phyloP scores from a whole-genome alignment of 2,888 invertebrate species.

The Andrena minutula region DNA sequence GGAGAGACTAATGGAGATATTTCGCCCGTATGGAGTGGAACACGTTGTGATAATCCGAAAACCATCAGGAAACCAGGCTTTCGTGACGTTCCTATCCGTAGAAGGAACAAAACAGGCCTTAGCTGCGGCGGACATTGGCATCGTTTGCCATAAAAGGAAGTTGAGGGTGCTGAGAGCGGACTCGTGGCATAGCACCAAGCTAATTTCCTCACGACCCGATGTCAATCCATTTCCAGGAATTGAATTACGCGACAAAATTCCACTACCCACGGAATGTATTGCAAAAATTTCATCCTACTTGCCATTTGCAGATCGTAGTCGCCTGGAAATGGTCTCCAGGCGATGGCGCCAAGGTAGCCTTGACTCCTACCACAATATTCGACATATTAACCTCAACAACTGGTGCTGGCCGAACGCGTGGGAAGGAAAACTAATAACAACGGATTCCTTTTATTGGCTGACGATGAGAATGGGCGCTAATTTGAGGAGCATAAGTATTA shows the following conservation, averaged over 20 bases:
- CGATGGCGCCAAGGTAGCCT: neutral
- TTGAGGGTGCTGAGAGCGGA: neutral
- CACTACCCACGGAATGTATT: neutral
- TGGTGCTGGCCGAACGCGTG: neutral
- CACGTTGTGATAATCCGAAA: neutral
- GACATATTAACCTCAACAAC: neutral
- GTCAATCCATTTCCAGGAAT: neutral
- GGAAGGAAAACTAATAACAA: neutral
- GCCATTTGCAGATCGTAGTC: neutral
- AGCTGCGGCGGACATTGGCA: neutral
- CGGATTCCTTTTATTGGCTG: neutral
- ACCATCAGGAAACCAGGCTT: neutral
- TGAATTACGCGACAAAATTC: neutral
- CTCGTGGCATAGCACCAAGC: neutral
- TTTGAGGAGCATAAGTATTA: too few relatives aligned
- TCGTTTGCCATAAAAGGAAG: neutral
- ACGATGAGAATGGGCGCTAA: neutral
- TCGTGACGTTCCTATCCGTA: too few relatives aligned
- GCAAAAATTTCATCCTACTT: neutral
- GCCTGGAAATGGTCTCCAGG: neutral
- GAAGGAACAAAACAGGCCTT: too few relatives aligned
- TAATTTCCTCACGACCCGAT: neutral
- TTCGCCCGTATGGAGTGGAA: neutral
- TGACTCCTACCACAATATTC: neutral
- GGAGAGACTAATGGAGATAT: accelerated